These are phyloP conservation scores for Tenualosa ilisha DNA, from an alignment of 2,797 vertebrate genomes.

Conservation along the genomic window DNA sequence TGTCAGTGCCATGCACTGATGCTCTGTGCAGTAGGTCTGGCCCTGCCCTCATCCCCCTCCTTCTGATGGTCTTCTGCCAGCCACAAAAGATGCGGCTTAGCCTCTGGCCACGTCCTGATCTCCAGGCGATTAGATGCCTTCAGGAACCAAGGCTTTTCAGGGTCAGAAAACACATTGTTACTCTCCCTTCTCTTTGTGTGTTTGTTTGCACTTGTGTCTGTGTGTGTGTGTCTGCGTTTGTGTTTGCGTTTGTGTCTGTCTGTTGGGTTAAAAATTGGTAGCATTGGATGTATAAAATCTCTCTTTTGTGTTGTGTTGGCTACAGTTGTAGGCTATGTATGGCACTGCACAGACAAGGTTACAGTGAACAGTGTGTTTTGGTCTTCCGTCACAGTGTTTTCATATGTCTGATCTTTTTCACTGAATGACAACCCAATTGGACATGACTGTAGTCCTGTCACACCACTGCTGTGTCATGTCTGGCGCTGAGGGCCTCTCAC, in stretches of 20 bases:
- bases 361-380: too few relatives aligned
- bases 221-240: background rate
- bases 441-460: too few relatives aligned
- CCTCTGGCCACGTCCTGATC: background rate
- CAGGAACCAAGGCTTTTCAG: background rate
- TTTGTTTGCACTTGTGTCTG: background rate
- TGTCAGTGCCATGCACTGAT: background rate
- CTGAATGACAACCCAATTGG: background rate
- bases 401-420: background rate
- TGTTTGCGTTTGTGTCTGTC: background rate
- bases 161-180: background rate
- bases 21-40: background rate
- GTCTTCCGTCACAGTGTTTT: background rate
- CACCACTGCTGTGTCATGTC: too few relatives aligned
- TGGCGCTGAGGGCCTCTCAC: too few relatives aligned
- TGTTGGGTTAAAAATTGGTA: background rate
- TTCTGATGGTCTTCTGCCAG: background rate
- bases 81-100: background rate
- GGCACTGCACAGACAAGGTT: too few relatives aligned
- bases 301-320: background rate
- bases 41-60: background rate
- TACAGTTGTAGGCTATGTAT: too few relatives aligned
- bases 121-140: background rate
- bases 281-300: background rate
- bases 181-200: background rate